phyloP scores from a whole-genome alignment of 2,888 invertebrate species.

The Xanthorhoe spadicearia region DNA sequence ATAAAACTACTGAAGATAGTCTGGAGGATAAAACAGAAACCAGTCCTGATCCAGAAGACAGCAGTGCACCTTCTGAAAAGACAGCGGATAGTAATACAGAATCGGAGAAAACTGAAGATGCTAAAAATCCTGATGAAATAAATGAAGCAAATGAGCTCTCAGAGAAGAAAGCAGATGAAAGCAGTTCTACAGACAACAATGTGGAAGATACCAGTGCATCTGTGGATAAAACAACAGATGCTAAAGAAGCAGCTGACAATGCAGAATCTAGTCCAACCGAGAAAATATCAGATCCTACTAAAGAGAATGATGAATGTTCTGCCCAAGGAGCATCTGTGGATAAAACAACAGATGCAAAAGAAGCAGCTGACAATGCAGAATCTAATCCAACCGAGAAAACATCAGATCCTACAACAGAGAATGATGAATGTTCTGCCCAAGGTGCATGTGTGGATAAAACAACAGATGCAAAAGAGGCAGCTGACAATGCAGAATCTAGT shows the following conservation, averaged over 20 bases:
- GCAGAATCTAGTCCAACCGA: neutral
- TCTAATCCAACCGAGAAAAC: neutral
- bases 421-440: slow-evolving; percentile 12
- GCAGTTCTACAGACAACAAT: slow-evolving; percentile 5
- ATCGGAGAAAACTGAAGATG: slow-evolving; percentile 29
- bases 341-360: slow-evolving; percentile 7
- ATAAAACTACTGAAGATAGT: slow-evolving; percentile 34
- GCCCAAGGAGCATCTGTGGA: slow-evolving; percentile 2
- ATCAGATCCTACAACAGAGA: slow-evolving; percentile 4
- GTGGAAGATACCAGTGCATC: slow-evolving; percentile 2
- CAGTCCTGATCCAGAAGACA: slow-evolving; percentile 3
- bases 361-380: slow-evolving; percentile 9
- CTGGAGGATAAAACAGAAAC: slow-evolving; percentile 14
- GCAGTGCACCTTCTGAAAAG: neutral
- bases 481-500: slow-evolving; percentile 3
- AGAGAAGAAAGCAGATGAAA: slow-evolving; percentile 17
- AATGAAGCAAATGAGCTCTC: slow-evolving; percentile 14
- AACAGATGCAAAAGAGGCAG: slow-evolving; percentile 5
- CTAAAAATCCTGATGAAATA: slow-evolving; percentile 38
- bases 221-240: slow-evolving; percentile 4
- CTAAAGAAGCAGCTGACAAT: slow-evolving; percentile 9
- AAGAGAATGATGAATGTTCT: slow-evolving; percentile 10
- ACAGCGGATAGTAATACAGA: neutral
- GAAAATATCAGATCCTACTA: slow-evolving; percentile 4
- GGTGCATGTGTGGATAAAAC: slow-evolving; percentile 4